A percentile compares a stretch with the other conserved stretches of the same genome.
Conservation (phyloP, 1,140 invertebrate species). For the Lanistes nyassanus region DNA sequence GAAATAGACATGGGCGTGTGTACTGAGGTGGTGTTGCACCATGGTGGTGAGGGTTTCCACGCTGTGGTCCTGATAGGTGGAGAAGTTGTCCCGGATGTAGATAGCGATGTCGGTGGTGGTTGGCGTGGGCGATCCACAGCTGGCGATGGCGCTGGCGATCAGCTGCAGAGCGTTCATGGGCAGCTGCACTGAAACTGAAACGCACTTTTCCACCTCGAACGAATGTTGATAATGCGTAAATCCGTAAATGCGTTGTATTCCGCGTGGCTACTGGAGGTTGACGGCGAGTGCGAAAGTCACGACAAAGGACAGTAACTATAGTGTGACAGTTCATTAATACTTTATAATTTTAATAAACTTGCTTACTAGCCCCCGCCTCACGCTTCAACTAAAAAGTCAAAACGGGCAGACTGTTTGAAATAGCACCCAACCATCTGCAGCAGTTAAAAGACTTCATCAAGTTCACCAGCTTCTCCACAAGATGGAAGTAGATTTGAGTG, state of each 20-base stretch:
- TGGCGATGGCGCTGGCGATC: neutral
- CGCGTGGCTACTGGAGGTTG: neutral
- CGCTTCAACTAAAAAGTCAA: too few species aligned
- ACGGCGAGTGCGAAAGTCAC: neutral
- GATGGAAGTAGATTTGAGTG: too few species aligned
- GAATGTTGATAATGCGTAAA: neutral
- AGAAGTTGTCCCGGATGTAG: conserved; percentile 4
- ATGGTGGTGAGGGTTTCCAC: neutral
- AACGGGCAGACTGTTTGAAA: too few species aligned
- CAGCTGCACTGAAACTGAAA: neutral
- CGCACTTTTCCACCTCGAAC: neutral
- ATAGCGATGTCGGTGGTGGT: neutral
- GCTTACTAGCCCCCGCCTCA: too few species aligned
- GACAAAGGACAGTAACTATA: neutral
- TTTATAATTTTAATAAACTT: too few species aligned
- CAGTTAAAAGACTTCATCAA: too few species aligned
- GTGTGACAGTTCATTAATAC: too few species aligned
- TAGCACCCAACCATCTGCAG: too few species aligned
- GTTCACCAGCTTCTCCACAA: too few species aligned
- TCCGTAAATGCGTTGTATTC: neutral
- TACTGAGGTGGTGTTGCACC: neutral
- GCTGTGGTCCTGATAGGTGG: neutral
- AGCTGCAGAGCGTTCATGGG: neutral
- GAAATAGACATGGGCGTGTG: neutral
- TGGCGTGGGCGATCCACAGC: neutral